Percentiles rank a stretch among this genome's conserved stretches.
phyloP scores from a whole-genome alignment of 2,113 vertebrate species.

The Mus pahari region DNA sequence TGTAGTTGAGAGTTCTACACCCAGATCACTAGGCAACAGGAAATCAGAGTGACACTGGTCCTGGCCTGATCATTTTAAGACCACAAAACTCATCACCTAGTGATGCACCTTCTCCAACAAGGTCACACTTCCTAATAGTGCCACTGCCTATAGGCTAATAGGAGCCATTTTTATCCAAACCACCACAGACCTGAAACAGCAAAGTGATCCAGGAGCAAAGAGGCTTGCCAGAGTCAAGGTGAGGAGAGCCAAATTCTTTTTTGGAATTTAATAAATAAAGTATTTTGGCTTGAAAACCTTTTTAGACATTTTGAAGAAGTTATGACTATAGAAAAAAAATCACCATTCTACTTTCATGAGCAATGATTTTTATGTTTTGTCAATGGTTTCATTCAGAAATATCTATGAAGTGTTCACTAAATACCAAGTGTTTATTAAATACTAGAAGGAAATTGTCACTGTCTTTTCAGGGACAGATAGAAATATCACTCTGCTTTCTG shows the following conservation, averaged over 20 bases:
- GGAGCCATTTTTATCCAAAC: not conserved
- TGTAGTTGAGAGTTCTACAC: not conserved
- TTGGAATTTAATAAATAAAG: constrained; percentile 35
- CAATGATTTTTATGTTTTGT: not conserved
- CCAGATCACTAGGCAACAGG: not conserved
- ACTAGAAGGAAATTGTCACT: not conserved
- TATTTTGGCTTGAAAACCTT: constrained; percentile 31
- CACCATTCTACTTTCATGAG: constrained; percentile 25
- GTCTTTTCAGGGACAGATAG: not conserved
- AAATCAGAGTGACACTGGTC: not conserved
- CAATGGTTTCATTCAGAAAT: constrained; percentile 13
- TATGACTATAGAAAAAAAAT: constrained; percentile 24
- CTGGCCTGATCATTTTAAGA: not conserved
- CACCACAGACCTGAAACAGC: not conserved
- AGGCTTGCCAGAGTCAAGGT: not conserved
- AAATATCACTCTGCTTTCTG: not conserved
- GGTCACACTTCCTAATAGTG: not conserved
- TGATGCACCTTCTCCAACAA: not conserved
- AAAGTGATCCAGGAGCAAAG: not conserved
- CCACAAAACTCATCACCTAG: not conserved
- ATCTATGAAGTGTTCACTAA: not conserved
- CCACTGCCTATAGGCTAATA: not conserved
- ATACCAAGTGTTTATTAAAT: too few species aligned
- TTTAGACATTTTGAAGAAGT: constrained; percentile 41
- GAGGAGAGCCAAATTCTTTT: not conserved